These are phyloP conservation scores for Syngnathus rostellatus DNA, from an alignment of 2,797 vertebrate genomes.

Conservation along the genomic window DNA sequence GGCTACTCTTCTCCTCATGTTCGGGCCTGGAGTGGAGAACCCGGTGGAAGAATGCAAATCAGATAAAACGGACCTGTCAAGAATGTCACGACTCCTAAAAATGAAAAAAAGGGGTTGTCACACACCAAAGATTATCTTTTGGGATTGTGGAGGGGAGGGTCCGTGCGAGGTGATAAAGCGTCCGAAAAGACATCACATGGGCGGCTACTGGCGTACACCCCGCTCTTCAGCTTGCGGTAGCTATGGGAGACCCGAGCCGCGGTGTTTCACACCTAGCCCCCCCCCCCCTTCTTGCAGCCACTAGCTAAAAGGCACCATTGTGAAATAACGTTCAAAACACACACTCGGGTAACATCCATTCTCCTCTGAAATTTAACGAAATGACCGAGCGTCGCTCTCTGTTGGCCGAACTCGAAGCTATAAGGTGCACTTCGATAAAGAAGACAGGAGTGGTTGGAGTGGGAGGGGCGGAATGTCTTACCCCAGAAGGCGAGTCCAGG, in stretches of 20 bases:
- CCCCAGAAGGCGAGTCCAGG: neutral
- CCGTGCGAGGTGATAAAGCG: neutral
- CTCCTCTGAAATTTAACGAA: neutral
- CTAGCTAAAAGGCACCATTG: slow-evolving; percentile 21
- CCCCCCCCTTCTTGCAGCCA: slow-evolving; percentile 11
- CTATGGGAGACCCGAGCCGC: slow-evolving; percentile 50
- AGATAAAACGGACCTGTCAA: neutral
- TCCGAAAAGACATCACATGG: slow-evolving; percentile 2
- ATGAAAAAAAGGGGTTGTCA: slow-evolving; percentile 2
- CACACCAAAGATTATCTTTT: neutral
- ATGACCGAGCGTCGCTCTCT: neutral
- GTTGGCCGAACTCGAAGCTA: neutral
- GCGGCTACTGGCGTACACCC: neutral
- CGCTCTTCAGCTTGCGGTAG: slow-evolving; percentile 42
- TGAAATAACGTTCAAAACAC: neutral
- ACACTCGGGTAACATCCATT: neutral
- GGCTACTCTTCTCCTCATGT: slow-evolving; percentile 39
- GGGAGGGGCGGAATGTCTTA: neutral
- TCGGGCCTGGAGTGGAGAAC: slow-evolving; percentile 12
- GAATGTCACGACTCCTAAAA: slow-evolving; percentile 27
- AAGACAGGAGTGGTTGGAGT: neutral
- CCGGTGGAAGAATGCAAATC: neutral
- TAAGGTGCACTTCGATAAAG: slow-evolving; percentile 4
- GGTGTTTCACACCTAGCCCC: neutral
- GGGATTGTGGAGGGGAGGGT: neutral